phyloP scores from a whole-genome alignment of 1,140 invertebrate species.

The Nixonia krombeini region DNA sequence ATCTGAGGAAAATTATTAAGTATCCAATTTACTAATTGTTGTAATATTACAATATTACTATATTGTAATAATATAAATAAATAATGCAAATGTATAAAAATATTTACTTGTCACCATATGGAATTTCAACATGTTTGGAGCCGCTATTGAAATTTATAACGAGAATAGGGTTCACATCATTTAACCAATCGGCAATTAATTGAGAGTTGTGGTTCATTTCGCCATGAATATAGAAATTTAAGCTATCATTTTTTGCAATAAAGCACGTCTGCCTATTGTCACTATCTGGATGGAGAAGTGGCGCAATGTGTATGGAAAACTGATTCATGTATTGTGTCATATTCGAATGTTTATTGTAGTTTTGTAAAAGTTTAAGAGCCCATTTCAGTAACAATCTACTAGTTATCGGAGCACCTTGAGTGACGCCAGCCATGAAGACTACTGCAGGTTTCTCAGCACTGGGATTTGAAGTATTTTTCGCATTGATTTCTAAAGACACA shows the following conservation, averaged over 20 bases:
- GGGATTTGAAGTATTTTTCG: constrained; percentile 27
- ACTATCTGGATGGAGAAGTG: constrained; percentile 54
- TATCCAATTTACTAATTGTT: too few relatives aligned
- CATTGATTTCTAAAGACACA: constrained; percentile 58
- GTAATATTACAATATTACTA: too few relatives aligned
- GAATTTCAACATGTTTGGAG: constrained; percentile 63
- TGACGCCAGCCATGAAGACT: constrained; percentile 59
- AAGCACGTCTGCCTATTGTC: constrained; percentile 51
- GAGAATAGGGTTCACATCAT: constrained; percentile 57
- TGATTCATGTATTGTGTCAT: constrained; percentile 54
- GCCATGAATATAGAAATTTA: constrained; percentile 29
- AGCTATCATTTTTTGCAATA: constrained; percentile 18
- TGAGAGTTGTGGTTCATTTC: constrained; percentile 39
- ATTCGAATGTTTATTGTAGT: constrained; percentile 44
- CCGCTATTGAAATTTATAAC: constrained; percentile 64
- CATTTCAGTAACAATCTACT: constrained; percentile 58
- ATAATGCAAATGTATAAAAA: too few relatives aligned
- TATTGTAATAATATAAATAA: too few relatives aligned
- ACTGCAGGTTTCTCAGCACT: constrained; percentile 53
- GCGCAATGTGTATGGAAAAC: constrained; percentile 58
- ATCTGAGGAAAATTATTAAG: too few relatives aligned
- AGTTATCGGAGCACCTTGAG: constrained; percentile 54
- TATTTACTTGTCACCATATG: constrained; percentile 48
- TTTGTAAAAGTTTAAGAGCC: constrained; percentile 54
- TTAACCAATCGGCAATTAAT: constrained; percentile 60